These are phyloP conservation scores for Laticauda laticaudata DNA, from an alignment of 2,113 vertebrate species.

Conservation along the genomic window DNA sequence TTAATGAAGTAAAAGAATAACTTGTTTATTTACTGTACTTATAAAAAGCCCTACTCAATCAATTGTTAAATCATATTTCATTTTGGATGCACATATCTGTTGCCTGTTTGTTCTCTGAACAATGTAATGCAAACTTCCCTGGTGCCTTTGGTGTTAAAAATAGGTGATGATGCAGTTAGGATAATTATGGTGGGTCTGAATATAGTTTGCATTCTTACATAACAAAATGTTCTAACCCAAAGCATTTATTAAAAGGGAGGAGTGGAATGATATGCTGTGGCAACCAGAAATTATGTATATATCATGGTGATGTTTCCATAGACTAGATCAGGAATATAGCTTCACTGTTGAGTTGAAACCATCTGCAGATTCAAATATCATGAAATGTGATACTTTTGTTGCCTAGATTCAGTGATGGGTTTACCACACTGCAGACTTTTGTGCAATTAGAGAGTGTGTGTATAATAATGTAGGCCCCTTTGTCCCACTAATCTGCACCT, in stretches of 20 bases:
- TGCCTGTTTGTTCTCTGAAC: conserved; percentile 38
- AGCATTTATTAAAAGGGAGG: conserved; percentile 64
- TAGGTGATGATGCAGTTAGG: conserved; percentile 47
- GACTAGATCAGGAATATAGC: background rate
- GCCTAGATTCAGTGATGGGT: background rate
- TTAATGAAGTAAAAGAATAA: background rate
- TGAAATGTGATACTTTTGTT: background rate
- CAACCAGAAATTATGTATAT: conserved; percentile 59
- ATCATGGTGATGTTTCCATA: conserved; percentile 23
- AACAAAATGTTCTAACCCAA: conserved; percentile 54
- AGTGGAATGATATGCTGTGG: conserved; percentile 47
- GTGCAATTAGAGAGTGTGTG: background rate
- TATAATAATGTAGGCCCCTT: background rate
- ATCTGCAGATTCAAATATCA: background rate
- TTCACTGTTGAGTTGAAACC: background rate
- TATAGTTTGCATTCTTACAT: conserved; percentile 51
- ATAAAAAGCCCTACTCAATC: conserved; percentile 55
- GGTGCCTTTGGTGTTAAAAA: conserved; percentile 57
- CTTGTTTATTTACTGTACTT: conserved; percentile 43
- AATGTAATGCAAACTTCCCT: conserved; percentile 53
- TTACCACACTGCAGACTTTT: background rate
- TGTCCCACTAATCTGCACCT: background rate
- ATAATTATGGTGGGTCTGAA: conserved; percentile 59
- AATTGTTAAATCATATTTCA: conserved; percentile 44
- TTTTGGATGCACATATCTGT: conserved; percentile 16